phyloP scores from a whole-genome alignment of 2,888 invertebrate genomes.

The Sarcophaga variegata region DNA sequence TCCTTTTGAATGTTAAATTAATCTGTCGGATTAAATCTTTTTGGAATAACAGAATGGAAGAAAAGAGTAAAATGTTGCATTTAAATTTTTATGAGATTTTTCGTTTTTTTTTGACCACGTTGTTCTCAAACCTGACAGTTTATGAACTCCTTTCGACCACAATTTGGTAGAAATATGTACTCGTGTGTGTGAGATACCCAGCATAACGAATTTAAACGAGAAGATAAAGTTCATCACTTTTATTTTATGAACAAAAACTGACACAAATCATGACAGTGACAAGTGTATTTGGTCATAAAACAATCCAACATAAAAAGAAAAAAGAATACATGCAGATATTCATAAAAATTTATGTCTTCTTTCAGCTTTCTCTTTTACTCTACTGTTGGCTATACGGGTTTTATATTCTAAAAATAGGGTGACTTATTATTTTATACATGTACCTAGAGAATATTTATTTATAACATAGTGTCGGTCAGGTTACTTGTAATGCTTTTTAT shows the following conservation, averaged over 20 bases:
- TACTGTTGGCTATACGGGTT: neutral
- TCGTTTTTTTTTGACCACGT: neutral
- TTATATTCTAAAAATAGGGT: no score
- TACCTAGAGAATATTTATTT: no score
- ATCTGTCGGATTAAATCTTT: slow-evolving; percentile 67
- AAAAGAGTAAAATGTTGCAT: slow-evolving; percentile 20
- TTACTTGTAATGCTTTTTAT: no score
- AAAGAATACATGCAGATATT: neutral
- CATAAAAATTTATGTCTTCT: neutral
- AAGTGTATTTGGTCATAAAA: slow-evolving; percentile 61
- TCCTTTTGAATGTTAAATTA: slow-evolving; percentile 65
- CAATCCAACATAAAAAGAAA: neutral
- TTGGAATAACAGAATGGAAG: slow-evolving; percentile 25
- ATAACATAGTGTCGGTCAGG: no score
- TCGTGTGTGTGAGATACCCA: neutral
- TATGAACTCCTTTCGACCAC: slow-evolving; percentile 40
- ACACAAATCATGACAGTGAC: slow-evolving; percentile 68
- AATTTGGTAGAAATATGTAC: neutral
- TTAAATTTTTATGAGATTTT: slow-evolving; percentile 41
- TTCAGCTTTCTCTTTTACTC: neutral
- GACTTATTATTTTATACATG: no score
- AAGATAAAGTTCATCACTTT: slow-evolving; percentile 63
- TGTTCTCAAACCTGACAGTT: slow-evolving; percentile 46
- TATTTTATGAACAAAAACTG: slow-evolving; percentile 52
- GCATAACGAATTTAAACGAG: slow-evolving; percentile 1